phyloP scores from a whole-genome alignment of 2,113 vertebrate genomes.

The Anas platyrhynchos region DNA sequence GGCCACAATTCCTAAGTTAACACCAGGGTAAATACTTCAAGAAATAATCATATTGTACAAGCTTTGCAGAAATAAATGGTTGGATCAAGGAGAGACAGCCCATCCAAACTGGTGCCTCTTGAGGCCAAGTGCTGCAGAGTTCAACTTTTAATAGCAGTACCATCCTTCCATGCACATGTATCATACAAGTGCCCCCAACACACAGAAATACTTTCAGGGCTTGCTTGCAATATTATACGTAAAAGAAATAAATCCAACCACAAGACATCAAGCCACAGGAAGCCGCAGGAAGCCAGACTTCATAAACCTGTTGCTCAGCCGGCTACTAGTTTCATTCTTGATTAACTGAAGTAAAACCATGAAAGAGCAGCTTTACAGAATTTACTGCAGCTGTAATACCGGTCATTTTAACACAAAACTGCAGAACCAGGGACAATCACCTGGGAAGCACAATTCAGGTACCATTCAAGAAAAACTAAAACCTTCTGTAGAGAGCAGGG shows the following conservation, averaged over 20 bases:
- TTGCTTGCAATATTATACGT: background rate
- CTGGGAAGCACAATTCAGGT: background rate
- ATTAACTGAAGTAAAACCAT: background rate
- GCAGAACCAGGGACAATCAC: background rate
- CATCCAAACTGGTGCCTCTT: background rate
- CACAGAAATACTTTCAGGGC: background rate
- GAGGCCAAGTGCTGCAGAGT: background rate
- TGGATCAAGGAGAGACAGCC: background rate
- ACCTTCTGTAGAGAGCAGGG: background rate
- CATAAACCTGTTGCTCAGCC: constrained; percentile 18
- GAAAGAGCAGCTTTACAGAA: background rate
- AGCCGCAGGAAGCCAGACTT: constrained; percentile 44
- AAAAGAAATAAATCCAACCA: constrained; percentile 33
- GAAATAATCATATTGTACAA: background rate
- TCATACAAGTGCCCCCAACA: background rate
- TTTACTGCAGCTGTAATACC: background rate
- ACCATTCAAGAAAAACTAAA: background rate
- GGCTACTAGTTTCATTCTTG: constrained; percentile 10
- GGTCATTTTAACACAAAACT: background rate
- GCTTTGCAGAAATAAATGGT: background rate
- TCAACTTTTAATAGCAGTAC: background rate
- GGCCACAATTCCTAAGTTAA: background rate
- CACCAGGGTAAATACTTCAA: background rate
- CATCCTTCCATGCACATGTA: background rate
- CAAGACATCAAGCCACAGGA: constrained; percentile 50